A percentile compares a stretch with the other conserved stretches of the same genome.
Evolutionary conservation across 2,888 invertebrate species (phyloP).

Genomic region (Xiphydria camelus): DNA sequence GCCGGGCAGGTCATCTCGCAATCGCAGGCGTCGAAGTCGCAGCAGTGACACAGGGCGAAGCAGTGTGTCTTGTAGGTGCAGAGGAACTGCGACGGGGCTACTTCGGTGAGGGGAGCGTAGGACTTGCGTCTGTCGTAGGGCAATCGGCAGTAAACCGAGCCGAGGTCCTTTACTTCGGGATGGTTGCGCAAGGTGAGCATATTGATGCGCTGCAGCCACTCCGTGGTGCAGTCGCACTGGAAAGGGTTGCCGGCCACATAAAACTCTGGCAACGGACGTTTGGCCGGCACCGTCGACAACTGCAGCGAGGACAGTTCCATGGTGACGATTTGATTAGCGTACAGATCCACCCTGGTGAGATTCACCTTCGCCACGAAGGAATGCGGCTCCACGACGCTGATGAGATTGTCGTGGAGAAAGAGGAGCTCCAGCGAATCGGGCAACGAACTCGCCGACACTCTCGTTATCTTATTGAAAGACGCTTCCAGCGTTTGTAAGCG

Average conservation of each 20-base stretch:
- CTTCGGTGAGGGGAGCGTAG: slow-evolving; percentile 78
- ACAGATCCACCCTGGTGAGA: slow-evolving; percentile 82
- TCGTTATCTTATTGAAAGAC: slow-evolving; percentile 79
- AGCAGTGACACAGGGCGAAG: slow-evolving; percentile 88
- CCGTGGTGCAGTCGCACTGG: slow-evolving; percentile 89
- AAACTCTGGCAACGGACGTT: slow-evolving; percentile 77
- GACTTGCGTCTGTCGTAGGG: slow-evolving; percentile 78
- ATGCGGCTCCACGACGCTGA: slow-evolving; percentile 78
- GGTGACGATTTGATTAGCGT: slow-evolving; percentile 83
- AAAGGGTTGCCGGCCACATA: slow-evolving; percentile 89
- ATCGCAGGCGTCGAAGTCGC: slow-evolving; percentile 92
- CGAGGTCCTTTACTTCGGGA: slow-evolving; percentile 81
- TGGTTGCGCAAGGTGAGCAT: slow-evolving; percentile 78
- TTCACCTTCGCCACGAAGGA: slow-evolving; percentile 84
- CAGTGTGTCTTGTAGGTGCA: slow-evolving; percentile 88
- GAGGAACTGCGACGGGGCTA: slow-evolving; percentile 81
- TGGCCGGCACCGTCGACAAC: slow-evolving; percentile 75
- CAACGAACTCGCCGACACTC: slow-evolving; percentile 71
- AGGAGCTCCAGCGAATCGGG: slow-evolving; percentile 80
- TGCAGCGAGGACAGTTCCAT: slow-evolving; percentile 83
- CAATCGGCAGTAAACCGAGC: slow-evolving; percentile 82
- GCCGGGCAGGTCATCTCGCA: slow-evolving; percentile 92
- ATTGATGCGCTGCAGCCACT: slow-evolving; percentile 87
- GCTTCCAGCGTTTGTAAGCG: slow-evolving; percentile 79
- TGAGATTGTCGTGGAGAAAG: slow-evolving; percentile 82